Evolutionary conservation across 2,888 invertebrate genomes (phyloP).

Genomic region (Teleogryllus oceanicus): DNA sequence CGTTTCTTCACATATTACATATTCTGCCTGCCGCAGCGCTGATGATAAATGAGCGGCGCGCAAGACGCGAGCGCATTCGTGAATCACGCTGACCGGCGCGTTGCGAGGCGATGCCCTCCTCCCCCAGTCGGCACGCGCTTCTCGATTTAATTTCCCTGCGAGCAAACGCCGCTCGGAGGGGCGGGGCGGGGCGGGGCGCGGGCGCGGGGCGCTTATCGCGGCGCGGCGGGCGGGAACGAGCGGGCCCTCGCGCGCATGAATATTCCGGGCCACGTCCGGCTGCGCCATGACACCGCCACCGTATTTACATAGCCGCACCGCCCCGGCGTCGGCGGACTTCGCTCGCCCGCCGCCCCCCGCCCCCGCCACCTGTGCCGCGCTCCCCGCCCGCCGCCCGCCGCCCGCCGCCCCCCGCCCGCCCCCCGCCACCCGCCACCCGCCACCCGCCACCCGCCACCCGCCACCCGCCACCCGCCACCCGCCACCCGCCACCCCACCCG

Average conservation of each 20-base stretch:
- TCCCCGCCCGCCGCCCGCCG: not conserved
- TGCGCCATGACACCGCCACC: not conserved
- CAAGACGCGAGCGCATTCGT: too few species aligned
- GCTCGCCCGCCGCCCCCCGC: not conserved
- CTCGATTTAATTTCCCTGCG: too few species aligned
- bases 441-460: constrained; percentile 25
- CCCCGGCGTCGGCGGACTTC: not conserved
- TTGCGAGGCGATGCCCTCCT: too few species aligned
- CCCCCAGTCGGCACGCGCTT: too few species aligned
- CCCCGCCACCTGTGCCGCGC: not conserved
- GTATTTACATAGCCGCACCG: not conserved
- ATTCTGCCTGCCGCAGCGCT: too few species aligned
- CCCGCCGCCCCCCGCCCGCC: not conserved
- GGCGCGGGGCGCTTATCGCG: too few species aligned
- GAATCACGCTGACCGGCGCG: too few species aligned
- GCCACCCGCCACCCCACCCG: not conserved
- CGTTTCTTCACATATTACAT: too few species aligned
- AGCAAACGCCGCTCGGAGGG: too few species aligned
- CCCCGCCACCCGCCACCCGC: constrained; percentile 24
- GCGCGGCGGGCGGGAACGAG: too few species aligned
- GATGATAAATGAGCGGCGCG: too few species aligned
- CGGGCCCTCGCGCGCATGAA: not conserved
- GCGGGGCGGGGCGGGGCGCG: too few species aligned
- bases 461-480: not conserved
- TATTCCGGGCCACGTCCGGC: not conserved